A percentile compares a stretch with the other conserved stretches of the same genome.
These are phyloP conservation scores for Diplolepis rosae DNA, from an alignment of 2,888 invertebrate genomes.

Conservation along the genomic window DNA sequence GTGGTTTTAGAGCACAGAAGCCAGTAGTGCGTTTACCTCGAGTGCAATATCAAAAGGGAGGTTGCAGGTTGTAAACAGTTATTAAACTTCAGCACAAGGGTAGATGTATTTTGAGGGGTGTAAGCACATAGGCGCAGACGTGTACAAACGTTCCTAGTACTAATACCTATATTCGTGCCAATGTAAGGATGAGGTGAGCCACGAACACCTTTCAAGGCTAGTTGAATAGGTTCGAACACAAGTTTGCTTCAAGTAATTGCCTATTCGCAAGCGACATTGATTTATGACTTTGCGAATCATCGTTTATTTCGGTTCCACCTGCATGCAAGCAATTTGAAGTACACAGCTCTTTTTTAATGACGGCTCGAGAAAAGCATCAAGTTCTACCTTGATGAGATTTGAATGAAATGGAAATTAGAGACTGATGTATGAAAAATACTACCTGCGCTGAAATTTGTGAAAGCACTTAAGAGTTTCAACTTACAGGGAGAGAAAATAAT, in stretches of 20 bases:
- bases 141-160: neutral
- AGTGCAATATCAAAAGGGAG: conserved; percentile 43
- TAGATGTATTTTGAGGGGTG: conserved; percentile 24
- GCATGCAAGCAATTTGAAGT: conserved; percentile 42
- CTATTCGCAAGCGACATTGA: conserved; percentile 48
- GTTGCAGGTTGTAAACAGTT: conserved; percentile 47
- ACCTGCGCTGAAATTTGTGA: neutral
- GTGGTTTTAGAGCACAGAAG: conserved; percentile 36
- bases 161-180: conserved; percentile 30
- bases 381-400: conserved; percentile 9
- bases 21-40: conserved; percentile 43
- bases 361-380: conserved; percentile 27
- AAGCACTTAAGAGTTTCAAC: conserved; percentile 12
- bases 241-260: neutral
- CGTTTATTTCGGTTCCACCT: conserved; percentile 47
- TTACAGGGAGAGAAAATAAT: conserved; percentile 4
- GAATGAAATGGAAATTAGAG: conserved; percentile 25
- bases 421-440: conserved; percentile 9
- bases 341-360: conserved; percentile 42
- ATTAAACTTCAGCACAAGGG: conserved; percentile 49
- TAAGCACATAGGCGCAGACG: neutral
- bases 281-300: conserved; percentile 55
- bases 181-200: neutral
- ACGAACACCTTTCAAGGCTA: neutral
- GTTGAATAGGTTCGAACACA: neutral